Percentiles rank a stretch among this genome's conserved stretches.
phyloP scores from a whole-genome alignment of 2,888 invertebrate genomes.

The Choristoneura rosaceana region DNA sequence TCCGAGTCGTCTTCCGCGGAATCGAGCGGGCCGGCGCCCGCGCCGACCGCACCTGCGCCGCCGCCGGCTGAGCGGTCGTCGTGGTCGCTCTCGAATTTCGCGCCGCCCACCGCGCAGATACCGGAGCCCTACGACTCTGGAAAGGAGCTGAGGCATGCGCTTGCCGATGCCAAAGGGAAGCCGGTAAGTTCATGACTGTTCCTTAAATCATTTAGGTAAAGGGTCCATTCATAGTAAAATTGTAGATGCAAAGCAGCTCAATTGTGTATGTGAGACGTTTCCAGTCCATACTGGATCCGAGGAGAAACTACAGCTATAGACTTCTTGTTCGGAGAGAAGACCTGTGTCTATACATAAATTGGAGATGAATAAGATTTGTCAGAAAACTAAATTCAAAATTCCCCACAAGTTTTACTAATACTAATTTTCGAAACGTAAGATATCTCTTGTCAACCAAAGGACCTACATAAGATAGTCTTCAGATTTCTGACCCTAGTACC shows the following conservation, averaged over 20 bases:
- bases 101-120: conserved; percentile 68
- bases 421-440: too few relatives aligned
- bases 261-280: too few relatives aligned
- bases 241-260: too few relatives aligned
- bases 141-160: conserved; percentile 83
- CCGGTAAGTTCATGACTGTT: conserved; percentile 62
- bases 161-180: conserved; percentile 82
- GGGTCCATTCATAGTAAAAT: background rate
- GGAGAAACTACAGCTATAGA: too few relatives aligned
- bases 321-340: too few relatives aligned
- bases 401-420: too few relatives aligned
- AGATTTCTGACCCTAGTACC: background rate
- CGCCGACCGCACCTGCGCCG: conserved; percentile 61
- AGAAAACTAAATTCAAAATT: too few relatives aligned
- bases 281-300: too few relatives aligned
- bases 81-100: conserved; percentile 80
- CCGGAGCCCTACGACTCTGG: conserved; percentile 80
- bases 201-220: background rate
- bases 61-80: conserved; percentile 75
- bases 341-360: too few relatives aligned
- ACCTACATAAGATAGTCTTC: background rate
- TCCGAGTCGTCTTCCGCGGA: conserved; percentile 86
- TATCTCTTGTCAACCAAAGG: too few relatives aligned
- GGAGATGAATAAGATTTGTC: too few relatives aligned
- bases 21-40: conserved; percentile 58